phyloP scores from a whole-genome alignment of 23 tunicate species.

The Ciona savignyi region DNA sequence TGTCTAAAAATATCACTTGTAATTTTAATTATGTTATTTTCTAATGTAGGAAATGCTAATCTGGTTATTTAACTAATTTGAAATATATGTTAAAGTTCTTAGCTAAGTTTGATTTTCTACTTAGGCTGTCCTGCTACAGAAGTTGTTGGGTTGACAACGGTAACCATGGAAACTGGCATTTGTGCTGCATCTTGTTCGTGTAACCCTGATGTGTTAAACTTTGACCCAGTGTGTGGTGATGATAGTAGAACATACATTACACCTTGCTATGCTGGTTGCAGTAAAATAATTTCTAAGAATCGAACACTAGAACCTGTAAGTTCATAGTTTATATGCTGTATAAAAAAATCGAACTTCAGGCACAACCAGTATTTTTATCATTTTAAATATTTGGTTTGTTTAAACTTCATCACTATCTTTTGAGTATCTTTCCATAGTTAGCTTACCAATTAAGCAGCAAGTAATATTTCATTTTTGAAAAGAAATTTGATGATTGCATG shows the following conservation, averaged over 20 bases:
- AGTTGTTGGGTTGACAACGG: conserved; percentile 12
- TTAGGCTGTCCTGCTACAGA: conserved; percentile 18
- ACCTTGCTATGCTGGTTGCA: conserved; percentile 30
- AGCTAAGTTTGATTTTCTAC: background rate
- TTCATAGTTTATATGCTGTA: too few relatives aligned
- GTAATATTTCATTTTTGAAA: too few relatives aligned
- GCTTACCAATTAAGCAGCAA: too few relatives aligned
- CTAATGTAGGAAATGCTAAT: too few relatives aligned
- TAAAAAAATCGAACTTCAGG: too few relatives aligned
- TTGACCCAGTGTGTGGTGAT: conserved; percentile 32
- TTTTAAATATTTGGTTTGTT: too few relatives aligned
- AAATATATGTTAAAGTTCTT: background rate
- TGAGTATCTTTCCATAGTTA: too few relatives aligned
- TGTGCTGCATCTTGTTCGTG: conserved; percentile 19
- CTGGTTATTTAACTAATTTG: too few relatives aligned
- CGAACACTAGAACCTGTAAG: background rate
- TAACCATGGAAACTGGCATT: background rate
- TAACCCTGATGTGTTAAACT: background rate
- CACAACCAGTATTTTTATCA: too few relatives aligned
- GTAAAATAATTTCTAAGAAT: background rate
- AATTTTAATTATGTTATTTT: too few relatives aligned
- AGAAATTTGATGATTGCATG: background rate
- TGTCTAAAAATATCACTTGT: too few relatives aligned
- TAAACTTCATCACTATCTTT: too few relatives aligned
- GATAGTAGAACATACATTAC: conserved; percentile 22